Conservation (phyloP, 2,888 invertebrate genomes). For the Malachius bipustulatus region DNA sequence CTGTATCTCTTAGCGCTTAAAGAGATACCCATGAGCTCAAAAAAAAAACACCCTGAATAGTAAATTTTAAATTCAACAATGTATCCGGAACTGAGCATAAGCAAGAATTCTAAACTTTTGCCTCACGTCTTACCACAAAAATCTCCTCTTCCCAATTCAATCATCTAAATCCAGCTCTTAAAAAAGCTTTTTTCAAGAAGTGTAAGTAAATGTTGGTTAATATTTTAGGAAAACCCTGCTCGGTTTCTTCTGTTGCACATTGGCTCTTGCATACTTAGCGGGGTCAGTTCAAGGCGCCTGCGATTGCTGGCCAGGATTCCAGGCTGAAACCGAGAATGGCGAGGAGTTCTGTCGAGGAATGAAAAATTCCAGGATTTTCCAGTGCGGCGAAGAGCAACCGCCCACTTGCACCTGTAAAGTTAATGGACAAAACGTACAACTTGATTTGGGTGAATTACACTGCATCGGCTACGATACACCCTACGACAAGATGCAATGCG, state of each 20-base stretch:
- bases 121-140: too few relatives aligned
- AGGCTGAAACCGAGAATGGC: conserved; percentile 18
- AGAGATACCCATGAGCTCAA: too few relatives aligned
- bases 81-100: too few relatives aligned
- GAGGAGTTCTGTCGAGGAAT: conserved; percentile 22
- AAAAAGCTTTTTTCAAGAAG: background rate
- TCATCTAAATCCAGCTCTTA: too few relatives aligned
- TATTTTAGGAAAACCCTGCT: conserved; percentile 1
- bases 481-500: conserved; percentile 17
- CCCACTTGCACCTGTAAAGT: conserved; percentile 23
- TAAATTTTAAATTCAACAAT: too few relatives aligned
- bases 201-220: background rate
- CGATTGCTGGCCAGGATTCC: conserved; percentile 25
- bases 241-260: background rate
- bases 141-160: too few relatives aligned
- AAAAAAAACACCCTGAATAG: too few relatives aligned
- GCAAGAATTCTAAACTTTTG: too few relatives aligned
- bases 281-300: conserved; percentile 19
- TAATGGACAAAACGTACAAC: conserved; percentile 17
- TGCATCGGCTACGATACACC: conserved; percentile 15
- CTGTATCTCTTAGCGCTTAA: too few relatives aligned
- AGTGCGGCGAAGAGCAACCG: conserved; percentile 25
- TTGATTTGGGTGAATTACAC: conserved; percentile 24
- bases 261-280: conserved; percentile 3
- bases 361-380: conserved; percentile 21